Base-by-base conservation (phyloP, 2,113 vertebrate genomes). In the Muscicapa adusta region DNA sequence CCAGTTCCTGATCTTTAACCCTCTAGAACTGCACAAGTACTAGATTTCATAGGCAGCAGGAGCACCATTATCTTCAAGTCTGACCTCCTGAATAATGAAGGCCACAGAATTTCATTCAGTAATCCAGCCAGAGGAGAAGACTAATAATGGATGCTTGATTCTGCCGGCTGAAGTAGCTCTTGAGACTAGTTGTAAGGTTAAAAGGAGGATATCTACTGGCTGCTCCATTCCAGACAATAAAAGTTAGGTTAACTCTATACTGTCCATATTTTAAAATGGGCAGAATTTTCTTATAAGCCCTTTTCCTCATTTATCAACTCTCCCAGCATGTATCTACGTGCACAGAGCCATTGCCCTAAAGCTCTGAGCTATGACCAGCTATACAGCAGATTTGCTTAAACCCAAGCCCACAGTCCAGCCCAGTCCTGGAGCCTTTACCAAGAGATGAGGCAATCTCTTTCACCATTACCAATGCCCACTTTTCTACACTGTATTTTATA, bases 21-120 rank as follows among this genome's bases (percentile, higher is more conserved):
- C 34, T 91, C 84, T 36, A 72, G 85, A 94, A 76, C 24, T 40
- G 51, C 42, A 83, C 18, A 87, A 89, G 81, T 24, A 33, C 58
- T 23, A 10, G 33, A 72, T 92, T 92, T 89, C 81, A 50, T 2
- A 85, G 58, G 58, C 62, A 85, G 74, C 33, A 76, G 43, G 71
- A 54, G 34, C 47, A 57, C n/a, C 31, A 73, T 58, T 92, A 84
- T 82, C 45, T 48, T 66, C 62, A 85, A 79, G 58, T 29, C 24
- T 94, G 81, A 93, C 89, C 83, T 93, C 43, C 50, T 51, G 74
- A 51, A 91, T 70, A 93, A 92, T 42, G 62, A 70, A 89, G 62
- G 74, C 58, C 87, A 85, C 16, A 36, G 57, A 74, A 84, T 75
- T 89, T 54, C 28, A 50, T 33, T 81, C 53, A 36, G 24, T 34